Percentiles rank a stretch among this genome's conserved stretches.
Evolutionary conservation across 2,888 invertebrate species (phyloP).

Genomic region (Himalopsyche tibetana): DNA sequence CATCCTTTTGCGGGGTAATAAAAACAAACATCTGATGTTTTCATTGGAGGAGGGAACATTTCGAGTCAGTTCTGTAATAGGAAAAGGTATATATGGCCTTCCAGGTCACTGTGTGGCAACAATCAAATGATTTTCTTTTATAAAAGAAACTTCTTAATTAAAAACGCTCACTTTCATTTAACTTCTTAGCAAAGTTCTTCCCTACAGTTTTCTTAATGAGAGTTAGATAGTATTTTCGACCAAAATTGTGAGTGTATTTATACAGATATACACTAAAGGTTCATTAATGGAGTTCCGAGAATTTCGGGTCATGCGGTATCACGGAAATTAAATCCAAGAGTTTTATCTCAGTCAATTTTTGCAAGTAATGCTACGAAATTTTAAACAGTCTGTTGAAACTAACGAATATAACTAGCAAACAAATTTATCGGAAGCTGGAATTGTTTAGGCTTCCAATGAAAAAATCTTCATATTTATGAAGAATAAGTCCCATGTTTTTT

Average conservation of each 20-base stretch:
- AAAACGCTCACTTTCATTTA: slow-evolving; percentile 32
- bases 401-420: too few species aligned
- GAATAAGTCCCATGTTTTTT: too few species aligned
- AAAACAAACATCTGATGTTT: slow-evolving; percentile 34
- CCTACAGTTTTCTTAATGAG: slow-evolving; percentile 2
- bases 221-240: slow-evolving; percentile 16
- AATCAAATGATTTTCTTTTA: slow-evolving; percentile 26
- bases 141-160: slow-evolving; percentile 34
- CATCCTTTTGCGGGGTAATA: slow-evolving; percentile 34
- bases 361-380: too few species aligned
- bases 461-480: too few species aligned
- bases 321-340: too few species aligned
- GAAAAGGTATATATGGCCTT: slow-evolving; percentile 26
- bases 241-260: background rate
- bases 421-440: too few species aligned
- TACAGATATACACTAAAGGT: background rate
- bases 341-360: too few species aligned
- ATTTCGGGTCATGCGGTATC: background rate
- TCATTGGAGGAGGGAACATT: slow-evolving; percentile 18
- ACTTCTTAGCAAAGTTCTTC: slow-evolving; percentile 6
- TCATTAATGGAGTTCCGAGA: background rate
- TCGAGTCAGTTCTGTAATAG: slow-evolving; percentile 26
- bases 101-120: slow-evolving; percentile 29
- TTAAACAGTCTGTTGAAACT: too few species aligned
- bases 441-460: too few species aligned